These are phyloP conservation scores for Lasioglossum villosulum DNA, from an alignment of 2,888 invertebrate species.

Conservation along the genomic window DNA sequence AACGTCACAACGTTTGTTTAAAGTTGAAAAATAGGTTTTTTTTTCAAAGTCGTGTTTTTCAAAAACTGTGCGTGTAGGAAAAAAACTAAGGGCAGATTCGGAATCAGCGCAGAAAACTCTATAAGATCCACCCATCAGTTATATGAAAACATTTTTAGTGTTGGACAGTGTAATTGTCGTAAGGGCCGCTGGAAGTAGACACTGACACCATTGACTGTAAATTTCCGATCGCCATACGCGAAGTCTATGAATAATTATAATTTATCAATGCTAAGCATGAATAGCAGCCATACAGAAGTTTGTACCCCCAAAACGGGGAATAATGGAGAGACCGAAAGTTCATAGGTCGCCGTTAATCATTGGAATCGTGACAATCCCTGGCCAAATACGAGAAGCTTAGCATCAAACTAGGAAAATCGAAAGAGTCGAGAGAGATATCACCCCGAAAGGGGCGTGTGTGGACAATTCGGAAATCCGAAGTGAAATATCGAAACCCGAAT, in stretches of 20 bases:
- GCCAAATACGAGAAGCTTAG: conserved; percentile 6
- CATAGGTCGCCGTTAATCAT: neutral
- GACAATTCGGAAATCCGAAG: conserved; percentile 10
- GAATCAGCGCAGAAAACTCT: no score
- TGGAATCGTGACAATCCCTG: neutral
- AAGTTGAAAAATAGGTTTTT: no score
- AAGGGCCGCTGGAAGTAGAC: no score
- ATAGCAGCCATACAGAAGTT: neutral
- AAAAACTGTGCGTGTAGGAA: no score
- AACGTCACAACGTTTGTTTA: no score
- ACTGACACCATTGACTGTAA: neutral
- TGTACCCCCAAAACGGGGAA: neutral
- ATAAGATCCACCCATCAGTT: no score
- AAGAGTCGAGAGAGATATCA: conserved; percentile 5
- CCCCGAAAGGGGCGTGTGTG: neutral
- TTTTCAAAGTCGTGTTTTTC: no score
- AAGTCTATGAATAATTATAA: neutral
- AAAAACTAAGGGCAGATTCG: no score
- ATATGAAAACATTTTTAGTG: no score
- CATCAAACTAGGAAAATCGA: conserved; percentile 7
- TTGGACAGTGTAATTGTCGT: no score
- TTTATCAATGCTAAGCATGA: neutral
- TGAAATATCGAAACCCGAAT: conserved; percentile 17
- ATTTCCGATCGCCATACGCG: neutral
- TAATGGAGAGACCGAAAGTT: neutral